phyloP scores from a whole-genome alignment of 2,888 invertebrate species.

The Nemapogon koenigi region DNA sequence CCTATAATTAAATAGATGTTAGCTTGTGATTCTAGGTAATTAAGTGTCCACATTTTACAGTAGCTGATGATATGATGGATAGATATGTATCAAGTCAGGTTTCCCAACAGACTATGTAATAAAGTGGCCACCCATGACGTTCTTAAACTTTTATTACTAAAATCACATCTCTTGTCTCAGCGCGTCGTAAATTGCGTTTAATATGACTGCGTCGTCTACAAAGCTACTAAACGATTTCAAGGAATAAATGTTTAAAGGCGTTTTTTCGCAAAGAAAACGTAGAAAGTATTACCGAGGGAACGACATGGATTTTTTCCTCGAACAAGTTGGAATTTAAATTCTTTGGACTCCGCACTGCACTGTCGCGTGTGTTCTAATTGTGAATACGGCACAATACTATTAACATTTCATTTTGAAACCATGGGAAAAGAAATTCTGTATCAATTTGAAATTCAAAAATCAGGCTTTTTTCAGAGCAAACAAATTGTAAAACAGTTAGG shows the following conservation, averaged over 20 bases:
- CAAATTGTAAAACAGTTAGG: too few species aligned
- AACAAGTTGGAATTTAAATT: conserved; percentile 52
- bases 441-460: conserved; percentile 4
- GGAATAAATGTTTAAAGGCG: conserved; percentile 47
- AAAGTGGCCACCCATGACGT: too few species aligned
- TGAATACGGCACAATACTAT: conserved; percentile 35
- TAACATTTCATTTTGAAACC: conserved; percentile 24
- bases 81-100: too few species aligned
- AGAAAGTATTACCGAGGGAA: conserved; percentile 45
- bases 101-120: too few species aligned
- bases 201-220: too few species aligned
- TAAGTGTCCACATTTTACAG: too few species aligned
- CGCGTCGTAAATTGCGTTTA: too few species aligned
- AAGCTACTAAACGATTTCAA: conserved; percentile 37
- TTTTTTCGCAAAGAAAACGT: conserved; percentile 48
- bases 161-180: too few species aligned
- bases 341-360: conserved; percentile 41
- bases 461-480: background rate
- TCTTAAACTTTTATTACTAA: too few species aligned
- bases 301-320: conserved; percentile 50
- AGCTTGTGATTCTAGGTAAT: too few species aligned
- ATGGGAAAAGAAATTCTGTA: conserved; percentile 20
- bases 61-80: too few species aligned
- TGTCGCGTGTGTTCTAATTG: conserved; percentile 63
- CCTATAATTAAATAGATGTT: too few species aligned